phyloP scores from a whole-genome alignment of 1,140 invertebrate genomes.

The Lepidurus arcticus region DNA sequence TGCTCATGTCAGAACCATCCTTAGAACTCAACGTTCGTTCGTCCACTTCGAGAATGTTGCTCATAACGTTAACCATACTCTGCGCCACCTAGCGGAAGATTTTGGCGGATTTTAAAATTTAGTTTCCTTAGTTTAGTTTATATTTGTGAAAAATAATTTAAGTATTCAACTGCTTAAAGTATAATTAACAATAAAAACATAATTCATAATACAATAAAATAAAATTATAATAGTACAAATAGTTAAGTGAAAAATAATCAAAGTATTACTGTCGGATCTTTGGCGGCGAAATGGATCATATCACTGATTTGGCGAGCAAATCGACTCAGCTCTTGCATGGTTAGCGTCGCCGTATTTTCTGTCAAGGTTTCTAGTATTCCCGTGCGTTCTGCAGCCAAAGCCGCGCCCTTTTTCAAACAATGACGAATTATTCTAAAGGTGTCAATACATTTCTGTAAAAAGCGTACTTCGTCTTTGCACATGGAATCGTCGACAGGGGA shows the following conservation, averaged over 20 bases:
- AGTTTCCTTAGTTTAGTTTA: not conserved
- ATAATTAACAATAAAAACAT: not conserved
- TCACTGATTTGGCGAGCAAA: slow-evolving; percentile 38
- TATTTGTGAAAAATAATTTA: not conserved
- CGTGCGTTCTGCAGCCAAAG: slow-evolving; percentile 37
- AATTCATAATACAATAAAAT: not conserved
- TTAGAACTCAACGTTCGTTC: slow-evolving; percentile 38
- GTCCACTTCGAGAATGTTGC: slow-evolving; percentile 43
- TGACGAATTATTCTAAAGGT: not conserved
- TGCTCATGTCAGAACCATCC: slow-evolving; percentile 37
- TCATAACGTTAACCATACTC: slow-evolving; percentile 41
- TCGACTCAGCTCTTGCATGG: slow-evolving; percentile 39
- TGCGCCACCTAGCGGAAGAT: slow-evolving; percentile 40
- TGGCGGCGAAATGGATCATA: slow-evolving; percentile 37
- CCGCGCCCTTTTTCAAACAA: slow-evolving; percentile 34
- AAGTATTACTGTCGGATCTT: slow-evolving; percentile 38
- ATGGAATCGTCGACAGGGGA: slow-evolving; percentile 30
- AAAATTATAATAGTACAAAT: not conserved
- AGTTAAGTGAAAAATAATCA: not conserved
- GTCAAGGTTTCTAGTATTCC: slow-evolving; percentile 38
- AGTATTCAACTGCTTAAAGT: not conserved
- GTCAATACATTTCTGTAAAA: not conserved
- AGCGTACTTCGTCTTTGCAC: slow-evolving; percentile 39
- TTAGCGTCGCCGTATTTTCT: slow-evolving; percentile 37
- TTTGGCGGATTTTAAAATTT: slow-evolving; percentile 1